Base-by-base conservation (phyloP, 2,113 vertebrate genomes). In the Bagarius yarrelli region DNA sequence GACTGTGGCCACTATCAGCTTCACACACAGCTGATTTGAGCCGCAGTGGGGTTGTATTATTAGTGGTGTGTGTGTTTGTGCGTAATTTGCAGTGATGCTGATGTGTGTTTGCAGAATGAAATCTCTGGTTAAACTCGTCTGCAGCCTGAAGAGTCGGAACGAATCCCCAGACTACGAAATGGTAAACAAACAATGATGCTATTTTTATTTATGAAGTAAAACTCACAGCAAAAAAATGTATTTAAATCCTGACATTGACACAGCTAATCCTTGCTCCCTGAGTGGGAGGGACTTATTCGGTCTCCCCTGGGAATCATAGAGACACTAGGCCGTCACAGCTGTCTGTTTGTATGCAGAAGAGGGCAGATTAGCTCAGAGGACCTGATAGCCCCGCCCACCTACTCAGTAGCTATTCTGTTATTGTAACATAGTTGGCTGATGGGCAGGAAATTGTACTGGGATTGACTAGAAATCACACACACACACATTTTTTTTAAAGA, bases 151-250 rank as follows among this genome's bases (percentile, higher is more conserved):
- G 92, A 90, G 82, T 9, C 93, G 95, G 73, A 93, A 93, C 85
- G 88, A 91, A 56, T 90, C 87, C 3, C 96, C 96, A 0, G 97
- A 98, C 87, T 99, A 99, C 9, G 96, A 98, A 93, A 97, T 99
- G 96, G 95, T 95, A 87, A 92, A 25, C 15, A 77, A 21, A 63
- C 18, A 8, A 8, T 36, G 0, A 8, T n/a, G 27, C 27, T 30
- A 3, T 61, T 53, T 76, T 59, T 9, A 47, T 69, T 70, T 70
- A n/a, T n/a, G 19, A 8, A 5, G 1, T 25, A 18, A 70, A 70
- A 70, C 40, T 8, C 23, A 1, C 32, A 40, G 15, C 59, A 61
- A 12, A 27, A 27, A 61, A 40, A n/a, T n/a, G 9, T 14, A 21
- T 66, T 44, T 13, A 21, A 67, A 67, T 2, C 64, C 21, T 9